Percentiles rank a stretch among this genome's conserved stretches.
Evolutionary conservation across 2,113 vertebrate genomes (phyloP).

Genomic region (Chiloscyllium plagiosum): DNA sequence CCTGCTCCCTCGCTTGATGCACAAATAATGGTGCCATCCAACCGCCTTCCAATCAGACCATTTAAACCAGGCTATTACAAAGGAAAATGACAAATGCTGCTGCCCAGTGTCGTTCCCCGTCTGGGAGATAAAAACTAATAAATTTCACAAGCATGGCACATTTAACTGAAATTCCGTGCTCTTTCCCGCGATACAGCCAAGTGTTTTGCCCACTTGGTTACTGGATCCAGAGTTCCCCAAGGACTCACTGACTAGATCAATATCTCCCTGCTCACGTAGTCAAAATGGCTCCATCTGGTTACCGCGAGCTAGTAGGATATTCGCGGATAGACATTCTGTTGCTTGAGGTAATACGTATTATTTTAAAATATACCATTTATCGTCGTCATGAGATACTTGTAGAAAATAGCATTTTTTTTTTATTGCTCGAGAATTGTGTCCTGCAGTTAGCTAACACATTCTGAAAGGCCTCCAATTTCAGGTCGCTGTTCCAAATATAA

Average conservation of each 20-base stretch:
- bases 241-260: slow-evolving; percentile 24
- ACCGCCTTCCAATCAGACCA: slow-evolving; percentile 50
- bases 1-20: slow-evolving; percentile 45
- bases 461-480: neutral
- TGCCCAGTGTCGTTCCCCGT: slow-evolving; percentile 44
- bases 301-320: neutral
- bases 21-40: slow-evolving; percentile 46
- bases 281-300: slow-evolving; percentile 19
- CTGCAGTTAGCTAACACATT: neutral
- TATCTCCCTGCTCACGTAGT: slow-evolving; percentile 22
- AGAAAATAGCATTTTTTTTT: neutral
- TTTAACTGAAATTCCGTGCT: slow-evolving; percentile 59
- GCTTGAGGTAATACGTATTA: neutral
- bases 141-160: slow-evolving; percentile 53
- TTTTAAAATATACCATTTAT: neutral
- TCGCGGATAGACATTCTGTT: neutral
- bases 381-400: neutral
- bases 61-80: slow-evolving; percentile 52
- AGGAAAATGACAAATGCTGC: slow-evolving; percentile 43
- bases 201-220: slow-evolving; percentile 38
- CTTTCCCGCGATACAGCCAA: slow-evolving; percentile 52
- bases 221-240: neutral
- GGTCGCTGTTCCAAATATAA: neutral
- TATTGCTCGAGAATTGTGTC: neutral
- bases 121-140: slow-evolving; percentile 46